Evolutionary conservation across 2,797 vertebrate species (phyloP).

Genomic region (Scomberomorus guttatus): DNA sequence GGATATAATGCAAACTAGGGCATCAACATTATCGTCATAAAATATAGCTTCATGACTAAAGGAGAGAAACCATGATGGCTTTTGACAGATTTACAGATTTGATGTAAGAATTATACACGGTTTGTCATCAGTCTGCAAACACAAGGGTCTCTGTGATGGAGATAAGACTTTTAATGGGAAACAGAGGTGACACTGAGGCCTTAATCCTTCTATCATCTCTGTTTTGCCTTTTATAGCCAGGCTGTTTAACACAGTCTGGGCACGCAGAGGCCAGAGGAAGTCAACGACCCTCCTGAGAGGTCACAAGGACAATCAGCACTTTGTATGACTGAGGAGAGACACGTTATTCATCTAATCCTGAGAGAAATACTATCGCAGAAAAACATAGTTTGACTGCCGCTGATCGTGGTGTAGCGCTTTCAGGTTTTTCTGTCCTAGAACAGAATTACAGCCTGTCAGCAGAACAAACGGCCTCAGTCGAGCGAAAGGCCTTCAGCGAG

Average conservation of each 20-base stretch:
- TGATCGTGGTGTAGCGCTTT: conserved; percentile 33
- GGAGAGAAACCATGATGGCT: conserved; percentile 28
- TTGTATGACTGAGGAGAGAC: conserved; percentile 43
- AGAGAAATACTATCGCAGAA: conserved; percentile 41
- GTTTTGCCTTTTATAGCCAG: conserved; percentile 55
- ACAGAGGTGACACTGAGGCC: conserved; percentile 41
- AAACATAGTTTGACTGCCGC: conserved; percentile 18
- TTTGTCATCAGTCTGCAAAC: conserved; percentile 19
- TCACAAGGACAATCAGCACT: conserved; percentile 58
- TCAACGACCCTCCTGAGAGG: conserved; percentile 56
- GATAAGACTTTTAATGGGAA: conserved; percentile 49
- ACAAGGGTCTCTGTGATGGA: conserved; percentile 18
- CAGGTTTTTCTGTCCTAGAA: conserved; percentile 23
- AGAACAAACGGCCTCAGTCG: conserved; percentile 33
- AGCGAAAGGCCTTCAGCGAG: conserved; percentile 41
- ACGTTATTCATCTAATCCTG: conserved; percentile 36
- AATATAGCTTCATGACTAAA: conserved; percentile 13
- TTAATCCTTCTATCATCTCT: conserved; percentile 55
- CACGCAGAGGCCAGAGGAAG: conserved; percentile 54
- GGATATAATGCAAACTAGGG: conserved; percentile 60
- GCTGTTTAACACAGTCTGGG: conserved; percentile 53
- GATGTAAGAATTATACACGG: conserved; percentile 29
- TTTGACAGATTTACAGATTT: conserved; percentile 53
- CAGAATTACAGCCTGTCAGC: conserved; percentile 73
- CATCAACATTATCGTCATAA: conserved; percentile 16